Base-by-base conservation (phyloP, 2,888 invertebrate genomes). In the Smittia aterrima region DNA sequence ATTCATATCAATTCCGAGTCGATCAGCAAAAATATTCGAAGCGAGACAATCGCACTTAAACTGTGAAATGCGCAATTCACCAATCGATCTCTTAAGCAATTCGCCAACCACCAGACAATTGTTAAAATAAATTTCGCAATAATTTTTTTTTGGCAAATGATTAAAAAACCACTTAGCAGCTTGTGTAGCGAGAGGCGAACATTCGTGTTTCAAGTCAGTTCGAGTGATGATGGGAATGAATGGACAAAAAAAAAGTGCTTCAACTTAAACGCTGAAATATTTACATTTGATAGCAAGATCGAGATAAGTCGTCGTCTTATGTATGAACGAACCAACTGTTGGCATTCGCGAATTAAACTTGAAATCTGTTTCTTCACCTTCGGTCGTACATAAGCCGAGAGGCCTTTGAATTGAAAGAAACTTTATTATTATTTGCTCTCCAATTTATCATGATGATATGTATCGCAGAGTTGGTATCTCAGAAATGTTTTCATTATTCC, bases 151-250 rank as follows among this genome's bases (percentile, higher is more conserved):
- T 66, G 66, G 68, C 68, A 47, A 38, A 18, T 68, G 47, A 47
- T 47, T 68, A 22, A 22, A 40, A 68, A 68, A 47, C 68, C 68
- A 68, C 68, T 68, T 68, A 68, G 25, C 40, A 38, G 68, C 1
- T 38, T 16, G 40, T 40, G 38, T 18, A 2, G 40, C 11, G 66
- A 66, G 47, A n/a, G 47, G 2, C 47, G 16, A 7, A 38, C 38
- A 7, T 22, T 58, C 22, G 18, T 18, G 18, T 58, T 58, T n/a
- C n/a, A n/a, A n/a, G 58, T 22, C 9, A 18, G 58, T 22, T 2
- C 22, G 25, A 27, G 25, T 64, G 64, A 64, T 47, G 68, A 68
- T 67, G 38, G 41, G 18, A 66, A 40, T 66, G 68, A 68, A 68
- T 68, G 13, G n/a, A 40, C 68, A 47, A 66, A 25, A 41, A 41